Evolutionary conservation across 2,797 vertebrate species (phyloP).

Genomic region (Tamandua tetradactyla): DNA sequence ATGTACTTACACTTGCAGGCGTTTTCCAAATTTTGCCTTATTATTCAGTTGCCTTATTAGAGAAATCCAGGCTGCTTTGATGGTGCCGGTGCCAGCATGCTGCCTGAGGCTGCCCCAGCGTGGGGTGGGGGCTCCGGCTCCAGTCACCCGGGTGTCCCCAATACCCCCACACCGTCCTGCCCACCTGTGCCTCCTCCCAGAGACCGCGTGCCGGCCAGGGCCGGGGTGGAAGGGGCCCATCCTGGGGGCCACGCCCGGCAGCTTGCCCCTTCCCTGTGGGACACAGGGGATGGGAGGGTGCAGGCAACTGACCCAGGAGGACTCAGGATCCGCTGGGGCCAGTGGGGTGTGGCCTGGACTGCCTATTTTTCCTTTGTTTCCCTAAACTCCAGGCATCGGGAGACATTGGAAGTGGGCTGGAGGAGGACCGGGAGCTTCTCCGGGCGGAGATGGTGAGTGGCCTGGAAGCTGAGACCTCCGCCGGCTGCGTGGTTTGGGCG

Average conservation of each 20-base stretch:
- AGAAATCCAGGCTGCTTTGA: not conserved
- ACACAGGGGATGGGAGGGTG: not conserved
- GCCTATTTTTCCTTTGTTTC: fast-evolving
- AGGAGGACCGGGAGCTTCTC: not conserved
- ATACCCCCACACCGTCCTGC: not conserved
- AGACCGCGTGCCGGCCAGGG: too few relatives aligned
- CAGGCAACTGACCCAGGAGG: not conserved
- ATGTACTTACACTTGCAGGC: not conserved
- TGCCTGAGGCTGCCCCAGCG: too few relatives aligned
- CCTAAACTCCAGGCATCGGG: conserved; percentile 75
- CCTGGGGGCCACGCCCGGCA: too few relatives aligned
- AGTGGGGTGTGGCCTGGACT: fast-evolving
- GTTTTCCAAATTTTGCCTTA: not conserved
- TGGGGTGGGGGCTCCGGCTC: too few relatives aligned
- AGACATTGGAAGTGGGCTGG: conserved; percentile 84
- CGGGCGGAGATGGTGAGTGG: conserved; percentile 75
- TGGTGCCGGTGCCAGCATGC: too few relatives aligned
- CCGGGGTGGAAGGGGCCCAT: too few relatives aligned
- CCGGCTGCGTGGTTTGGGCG: too few relatives aligned
- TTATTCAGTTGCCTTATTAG: not conserved
- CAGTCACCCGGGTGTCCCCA: not conserved
- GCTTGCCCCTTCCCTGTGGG: not conserved
- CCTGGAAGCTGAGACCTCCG: fast-evolving
- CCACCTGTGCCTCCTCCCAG: not conserved
- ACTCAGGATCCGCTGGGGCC: fast-evolving